These are phyloP conservation scores for Subacronicta megacephala DNA, from an alignment of 2,888 invertebrate species.

Conservation along the genomic window DNA sequence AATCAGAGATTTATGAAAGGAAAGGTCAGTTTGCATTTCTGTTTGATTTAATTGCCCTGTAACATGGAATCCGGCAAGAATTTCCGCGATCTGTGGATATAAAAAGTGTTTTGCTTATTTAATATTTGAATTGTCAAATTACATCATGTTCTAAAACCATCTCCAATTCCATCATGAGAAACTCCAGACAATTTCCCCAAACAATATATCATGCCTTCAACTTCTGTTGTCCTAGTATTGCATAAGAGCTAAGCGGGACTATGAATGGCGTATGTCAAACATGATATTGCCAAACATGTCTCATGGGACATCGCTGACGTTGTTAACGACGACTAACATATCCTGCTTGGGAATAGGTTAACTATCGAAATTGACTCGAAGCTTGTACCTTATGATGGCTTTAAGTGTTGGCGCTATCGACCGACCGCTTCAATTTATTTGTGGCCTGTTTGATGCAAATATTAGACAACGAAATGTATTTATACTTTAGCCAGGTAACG, in stretches of 20 bases:
- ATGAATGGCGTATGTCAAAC: constrained; percentile 55
- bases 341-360: constrained; percentile 48
- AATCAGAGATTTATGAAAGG: too few species aligned
- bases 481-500: neutral
- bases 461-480: neutral
- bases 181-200: constrained; percentile 2
- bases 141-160: neutral
- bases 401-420: constrained; percentile 35
- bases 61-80: too few species aligned
- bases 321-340: constrained; percentile 53
- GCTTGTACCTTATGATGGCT: constrained; percentile 44
- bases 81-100: too few species aligned
- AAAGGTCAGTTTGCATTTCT: too few species aligned
- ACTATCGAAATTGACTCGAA: constrained; percentile 43
- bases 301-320: constrained; percentile 44
- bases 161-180: neutral
- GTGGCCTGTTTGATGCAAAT: constrained; percentile 32
- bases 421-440: constrained; percentile 27
- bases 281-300: constrained; percentile 45
- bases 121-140: too few species aligned
- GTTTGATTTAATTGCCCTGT: too few species aligned
- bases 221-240: constrained; percentile 15
- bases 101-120: too few species aligned
- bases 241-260: constrained; percentile 31
- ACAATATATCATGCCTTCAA: constrained; percentile 2